Base-by-base conservation (phyloP, 2,113 vertebrate species). In the Microcebus lehilahytsara region DNA sequence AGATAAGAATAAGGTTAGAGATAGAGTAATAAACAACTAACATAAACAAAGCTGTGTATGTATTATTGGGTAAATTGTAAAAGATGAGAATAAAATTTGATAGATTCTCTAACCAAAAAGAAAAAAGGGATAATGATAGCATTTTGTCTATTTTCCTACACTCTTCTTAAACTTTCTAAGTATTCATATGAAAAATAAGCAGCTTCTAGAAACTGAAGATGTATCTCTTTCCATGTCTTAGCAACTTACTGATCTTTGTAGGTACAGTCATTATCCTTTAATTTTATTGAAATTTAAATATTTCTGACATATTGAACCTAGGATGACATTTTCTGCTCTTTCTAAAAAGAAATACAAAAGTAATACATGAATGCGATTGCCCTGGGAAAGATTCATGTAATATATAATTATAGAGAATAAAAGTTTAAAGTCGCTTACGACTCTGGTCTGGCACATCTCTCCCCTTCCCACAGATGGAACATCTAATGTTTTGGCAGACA, bases 231-330 rank as follows among this genome's bases (percentile, higher is more conserved):
- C 4, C 13, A 75, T 32, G 49, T 89, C 66, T 96, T 79, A 91
- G 4, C 83, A 92, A 87, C 10, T 10, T 95, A 53, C 14, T 86
- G 46, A 89, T 95, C 22, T 64, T 88, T 58, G 42, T 94, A n/a
- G 40, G 85, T 23, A 27, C 2, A 84, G 69, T 56, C 0, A 0
- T 97, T 98, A 95, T 96, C 80, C 22, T 89, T 74, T 95, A 83
- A 94, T 96, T 97, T 97, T 96, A 69, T 77, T 96, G 88, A 95
- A 95, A 96, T 94, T 91, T 97, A 97, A 96, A 81, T 86, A 1
- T 81, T 86, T 89, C 58, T 92, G 42, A 89, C 67, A 80, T 66
- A 32, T 85, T 94, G 49, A 95, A 95, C 25, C 14, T 64, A 56
- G 6, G 6, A 66, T 95, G 91, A 94, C 42, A 85, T 92, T 64